Evolutionary conservation across 2,113 vertebrate species (phyloP), one percentile per base, ranked within the genome.

Genomic region (Brachionichthys hirsutus): DNA sequence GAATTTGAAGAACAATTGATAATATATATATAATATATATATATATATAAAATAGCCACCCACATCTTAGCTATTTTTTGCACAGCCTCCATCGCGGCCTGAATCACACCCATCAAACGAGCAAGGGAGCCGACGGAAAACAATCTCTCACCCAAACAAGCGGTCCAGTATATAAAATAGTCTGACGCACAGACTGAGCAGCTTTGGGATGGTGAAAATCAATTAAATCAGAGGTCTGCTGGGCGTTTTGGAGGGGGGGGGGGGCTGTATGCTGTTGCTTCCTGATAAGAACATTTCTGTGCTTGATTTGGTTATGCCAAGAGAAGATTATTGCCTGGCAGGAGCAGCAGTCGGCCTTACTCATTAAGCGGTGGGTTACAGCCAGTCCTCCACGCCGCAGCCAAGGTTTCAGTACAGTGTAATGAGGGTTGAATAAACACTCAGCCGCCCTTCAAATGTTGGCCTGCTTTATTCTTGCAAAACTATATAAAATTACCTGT

Each of bases 221-320:
- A 84, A 85, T 88, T 89, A 84, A 70, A 64, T 68, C n/a, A 1
- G 68, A 56, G 73, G 81, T 89, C 75, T 20, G 44, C 38, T 70
- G 76, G 69, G 72, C 52, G 82, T 88, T 82, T 79, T 75, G 41
- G 54, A n/a, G n/a, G n/a, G 20, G 72, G 80, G 64, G 41, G 15
- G 63, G 40, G 73, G 54, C 2, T 67, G 82, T 75, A 59, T 79
- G 70, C 89, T 89, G 89, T 82, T 89, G 58, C 55, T 70, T 72
- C 65, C 79, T 75, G 89, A 90, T 89, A 90, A 89, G 86, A 85
- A 86, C 78, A 85, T 86, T 88, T 83, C 82, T 80, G 63, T 80
- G 83, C 82, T 87, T 85, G 81, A 86, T 83, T 88, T 64, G 76
- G 82, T 85, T 84, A 83, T 86, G 85, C 80, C 80, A 84, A 85